phyloP scores from a whole-genome alignment of 1,140 invertebrate genomes.

The Lordiphosa stackelbergi region DNA sequence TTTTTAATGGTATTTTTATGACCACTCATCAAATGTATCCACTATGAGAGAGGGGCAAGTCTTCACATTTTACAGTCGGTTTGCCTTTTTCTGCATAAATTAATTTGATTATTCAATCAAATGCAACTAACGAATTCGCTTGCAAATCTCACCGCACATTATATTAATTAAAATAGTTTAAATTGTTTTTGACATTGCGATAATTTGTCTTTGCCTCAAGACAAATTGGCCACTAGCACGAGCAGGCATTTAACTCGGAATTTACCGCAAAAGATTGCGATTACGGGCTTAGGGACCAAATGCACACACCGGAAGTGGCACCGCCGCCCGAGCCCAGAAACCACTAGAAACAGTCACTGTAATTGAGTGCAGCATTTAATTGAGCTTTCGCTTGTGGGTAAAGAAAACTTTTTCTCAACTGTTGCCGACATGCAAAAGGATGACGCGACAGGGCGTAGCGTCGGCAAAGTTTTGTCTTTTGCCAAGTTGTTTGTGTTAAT shows the following conservation, averaged over 20 bases:
- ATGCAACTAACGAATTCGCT: conserved; percentile 10
- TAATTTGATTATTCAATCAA: conserved; percentile 34
- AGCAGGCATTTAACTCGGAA: conserved; percentile 44
- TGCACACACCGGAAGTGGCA: conserved; percentile 48
- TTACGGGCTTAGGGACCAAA: conserved; percentile 19
- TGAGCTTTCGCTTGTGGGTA: conserved; percentile 37
- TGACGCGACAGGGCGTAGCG: conserved; percentile 21
- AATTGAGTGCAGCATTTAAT: conserved; percentile 66
- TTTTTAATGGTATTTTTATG: conserved; percentile 52
- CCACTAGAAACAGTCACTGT: conserved; percentile 32
- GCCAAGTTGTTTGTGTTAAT: conserved; percentile 41
- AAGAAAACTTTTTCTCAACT: conserved; percentile 59
- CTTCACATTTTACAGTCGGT: conserved; percentile 7
- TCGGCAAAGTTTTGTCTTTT: conserved; percentile 48
- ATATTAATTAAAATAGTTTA: conserved; percentile 69
- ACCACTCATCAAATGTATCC: conserved; percentile 25
- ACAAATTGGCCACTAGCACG: conserved; percentile 62
- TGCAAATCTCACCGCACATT: conserved; percentile 32
- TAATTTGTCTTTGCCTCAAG: conserved; percentile 46
- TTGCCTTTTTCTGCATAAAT: conserved; percentile 21
- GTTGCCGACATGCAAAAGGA: conserved; percentile 64
- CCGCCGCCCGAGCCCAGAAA: conserved; percentile 10
- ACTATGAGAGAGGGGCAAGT: conserved; percentile 19
- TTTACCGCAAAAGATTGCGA: conserved; percentile 46
- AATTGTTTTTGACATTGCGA: conserved; percentile 32